These are phyloP conservation scores for Gallirallus australis DNA, from an alignment of 2,797 vertebrate species.

Conservation along the genomic window DNA sequence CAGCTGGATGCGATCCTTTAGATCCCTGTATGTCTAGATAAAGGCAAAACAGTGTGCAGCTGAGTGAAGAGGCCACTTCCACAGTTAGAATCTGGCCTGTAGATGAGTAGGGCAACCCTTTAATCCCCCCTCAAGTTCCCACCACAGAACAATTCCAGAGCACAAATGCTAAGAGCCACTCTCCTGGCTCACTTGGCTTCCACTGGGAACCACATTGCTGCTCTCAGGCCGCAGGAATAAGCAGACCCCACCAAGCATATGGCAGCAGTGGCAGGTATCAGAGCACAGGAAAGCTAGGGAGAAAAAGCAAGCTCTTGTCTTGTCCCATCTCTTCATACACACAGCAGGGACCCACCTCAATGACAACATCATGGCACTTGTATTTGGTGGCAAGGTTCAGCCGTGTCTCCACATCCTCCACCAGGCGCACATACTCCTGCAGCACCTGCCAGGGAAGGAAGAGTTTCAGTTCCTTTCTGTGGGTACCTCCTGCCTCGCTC, in stretches of 20 bases:
- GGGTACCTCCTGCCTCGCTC: background rate
- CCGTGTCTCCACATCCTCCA: conserved; percentile 88
- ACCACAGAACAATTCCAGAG: background rate
- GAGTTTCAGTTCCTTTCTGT: background rate
- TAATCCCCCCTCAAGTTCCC: background rate
- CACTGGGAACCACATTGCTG: background rate
- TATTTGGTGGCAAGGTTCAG: conserved; percentile 90
- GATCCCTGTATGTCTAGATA: conserved; percentile 88
- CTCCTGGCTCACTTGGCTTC: background rate
- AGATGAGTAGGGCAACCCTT: background rate
- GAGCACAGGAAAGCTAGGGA: background rate
- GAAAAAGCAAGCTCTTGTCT: background rate
- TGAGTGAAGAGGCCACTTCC: background rate
- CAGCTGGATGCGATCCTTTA: conserved; percentile 92
- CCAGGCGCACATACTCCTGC: conserved; percentile 90
- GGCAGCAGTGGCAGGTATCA: background rate
- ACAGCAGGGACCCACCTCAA: conserved; percentile 84
- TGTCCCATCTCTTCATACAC: background rate
- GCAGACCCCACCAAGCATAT: background rate
- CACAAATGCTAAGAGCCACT: background rate
- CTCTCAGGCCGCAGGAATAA: background rate
- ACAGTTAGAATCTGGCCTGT: background rate
- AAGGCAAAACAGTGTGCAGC: conserved; percentile 30
- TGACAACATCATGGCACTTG: conserved; percentile 95
- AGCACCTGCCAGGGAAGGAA: conserved; percentile 82